Percentiles rank a stretch among this genome's conserved stretches.
Conservation (phyloP, 2,888 invertebrate species). For the Endomychus coccineus region DNA sequence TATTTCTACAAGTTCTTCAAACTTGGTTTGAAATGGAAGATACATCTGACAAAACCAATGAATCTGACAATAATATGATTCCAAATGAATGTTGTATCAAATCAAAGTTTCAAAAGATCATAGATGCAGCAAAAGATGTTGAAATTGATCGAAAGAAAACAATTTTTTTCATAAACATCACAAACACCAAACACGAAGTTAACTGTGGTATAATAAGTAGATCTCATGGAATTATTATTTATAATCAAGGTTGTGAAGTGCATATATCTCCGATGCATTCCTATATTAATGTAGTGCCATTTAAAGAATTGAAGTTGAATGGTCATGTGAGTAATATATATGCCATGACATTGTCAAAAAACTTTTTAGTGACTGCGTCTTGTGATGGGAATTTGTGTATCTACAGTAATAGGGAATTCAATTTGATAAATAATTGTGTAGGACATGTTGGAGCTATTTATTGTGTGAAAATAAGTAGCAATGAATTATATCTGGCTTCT, state of each 20-base stretch:
- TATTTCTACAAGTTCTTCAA: constrained; percentile 39
- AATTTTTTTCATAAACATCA: constrained; percentile 31
- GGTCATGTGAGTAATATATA: constrained; percentile 36
- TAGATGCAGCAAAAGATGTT: constrained; percentile 27
- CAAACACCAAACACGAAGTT: constrained; percentile 32
- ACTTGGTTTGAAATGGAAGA: constrained; percentile 41
- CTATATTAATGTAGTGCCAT: constrained; percentile 16
- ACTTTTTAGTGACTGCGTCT: constrained; percentile 34
- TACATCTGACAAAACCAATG: constrained; percentile 16
- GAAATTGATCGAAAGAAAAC: constrained; percentile 28
- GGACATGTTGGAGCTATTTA: constrained; percentile 89
- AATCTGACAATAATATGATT: constrained; percentile 12
- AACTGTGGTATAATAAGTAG: constrained; percentile 36
- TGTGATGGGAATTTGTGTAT: constrained; percentile 36
- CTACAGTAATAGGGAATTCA: constrained; percentile 32
- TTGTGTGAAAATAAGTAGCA: constrained; percentile 69
- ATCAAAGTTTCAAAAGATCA: constrained; percentile 27
- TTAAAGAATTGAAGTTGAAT: constrained; percentile 28
- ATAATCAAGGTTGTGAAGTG: constrained; percentile 34
- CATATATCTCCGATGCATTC: constrained; percentile 31
- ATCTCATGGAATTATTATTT: constrained; percentile 31
- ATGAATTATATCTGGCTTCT: constrained; percentile 65
- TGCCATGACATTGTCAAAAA: constrained; percentile 31
- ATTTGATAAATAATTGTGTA: constrained; percentile 41
- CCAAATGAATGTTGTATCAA: constrained; percentile 14